A percentile compares a stretch with the other conserved stretches of the same genome.
These are phyloP conservation scores for Pangasianodon gigas DNA, from an alignment of 2,113 vertebrate species.

Conservation along the genomic window DNA sequence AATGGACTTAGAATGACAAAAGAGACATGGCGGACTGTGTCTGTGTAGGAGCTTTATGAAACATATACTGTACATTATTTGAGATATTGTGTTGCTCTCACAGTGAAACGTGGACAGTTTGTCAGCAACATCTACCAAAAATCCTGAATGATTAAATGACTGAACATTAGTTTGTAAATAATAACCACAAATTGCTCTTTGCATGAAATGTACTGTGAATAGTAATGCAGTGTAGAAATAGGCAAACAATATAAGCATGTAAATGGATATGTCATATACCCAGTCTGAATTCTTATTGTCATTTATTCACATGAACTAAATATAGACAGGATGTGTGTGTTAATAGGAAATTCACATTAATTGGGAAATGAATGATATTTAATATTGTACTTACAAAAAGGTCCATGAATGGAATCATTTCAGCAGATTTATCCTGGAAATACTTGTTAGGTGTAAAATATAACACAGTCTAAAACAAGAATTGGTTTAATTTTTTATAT, in stretches of 20 bases:
- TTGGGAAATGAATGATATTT: neutral
- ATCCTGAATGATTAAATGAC: slow-evolving; percentile 43
- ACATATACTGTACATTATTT: slow-evolving; percentile 29
- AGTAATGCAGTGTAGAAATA: slow-evolving; percentile 63
- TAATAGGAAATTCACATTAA: slow-evolving; percentile 11
- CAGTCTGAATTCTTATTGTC: slow-evolving; percentile 51
- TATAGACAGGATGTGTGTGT: slow-evolving; percentile 14
- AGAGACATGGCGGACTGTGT: slow-evolving; percentile 16
- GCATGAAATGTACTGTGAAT: slow-evolving; percentile 73
- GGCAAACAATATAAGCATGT: slow-evolving; percentile 69
- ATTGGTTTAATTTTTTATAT: neutral
- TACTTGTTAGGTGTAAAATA: neutral
- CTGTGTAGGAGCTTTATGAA: slow-evolving; percentile 32
- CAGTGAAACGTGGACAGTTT: slow-evolving; percentile 30
- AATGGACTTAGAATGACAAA: slow-evolving; percentile 31
- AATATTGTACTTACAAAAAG: neutral
- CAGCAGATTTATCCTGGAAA: slow-evolving; percentile 5
- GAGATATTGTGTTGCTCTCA: slow-evolving; percentile 42
- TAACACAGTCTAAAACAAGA: neutral
- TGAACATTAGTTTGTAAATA: slow-evolving; percentile 57
- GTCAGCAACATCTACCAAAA: slow-evolving; percentile 14
- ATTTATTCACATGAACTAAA: slow-evolving; percentile 36
- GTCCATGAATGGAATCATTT: neutral
- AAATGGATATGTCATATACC: slow-evolving; percentile 68
- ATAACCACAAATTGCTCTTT: slow-evolving; percentile 59